Evolutionary conservation across 2,888 invertebrate species (phyloP).

Genomic region (Drosophila formosana): DNA sequence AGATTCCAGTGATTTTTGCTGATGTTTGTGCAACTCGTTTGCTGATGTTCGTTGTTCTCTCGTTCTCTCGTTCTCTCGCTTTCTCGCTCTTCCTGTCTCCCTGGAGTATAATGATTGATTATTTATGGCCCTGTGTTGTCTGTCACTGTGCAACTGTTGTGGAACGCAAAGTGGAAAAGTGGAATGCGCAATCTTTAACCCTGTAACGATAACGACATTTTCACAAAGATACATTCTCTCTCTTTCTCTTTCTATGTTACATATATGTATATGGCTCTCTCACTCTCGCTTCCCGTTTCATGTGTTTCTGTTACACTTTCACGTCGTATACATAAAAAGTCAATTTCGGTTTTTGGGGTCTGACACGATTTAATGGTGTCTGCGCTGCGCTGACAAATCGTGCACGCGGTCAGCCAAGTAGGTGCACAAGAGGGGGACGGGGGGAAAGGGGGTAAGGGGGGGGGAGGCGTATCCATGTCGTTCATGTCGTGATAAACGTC

Average conservation of each 20-base stretch:
- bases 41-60: constrained; percentile 1
- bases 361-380: constrained; percentile 68
- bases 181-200: constrained; percentile 51
- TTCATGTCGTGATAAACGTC: constrained; percentile 70
- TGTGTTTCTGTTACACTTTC: constrained; percentile 42
- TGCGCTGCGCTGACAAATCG: constrained; percentile 71
- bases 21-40: constrained; percentile 23
- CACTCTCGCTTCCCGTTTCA: not conserved
- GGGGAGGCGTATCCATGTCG: constrained; percentile 34
- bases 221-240: constrained; percentile 20
- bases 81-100: constrained; percentile 3
- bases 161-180: constrained; percentile 14
- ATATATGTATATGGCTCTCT: not conserved
- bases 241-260: not conserved
- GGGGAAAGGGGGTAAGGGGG: not conserved
- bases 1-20: constrained; percentile 19
- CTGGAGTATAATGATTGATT: constrained; percentile 65
- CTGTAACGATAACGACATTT: constrained; percentile 48
- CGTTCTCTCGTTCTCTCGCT: not conserved
- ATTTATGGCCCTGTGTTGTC: constrained; percentile 47
- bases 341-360: constrained; percentile 67
- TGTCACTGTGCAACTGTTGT: not conserved
- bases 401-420: constrained; percentile 51
- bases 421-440: not conserved
- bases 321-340: constrained; percentile 77